Evolutionary conservation across 2,888 invertebrate genomes (phyloP).

Genomic region (Polyploca ridens): DNA sequence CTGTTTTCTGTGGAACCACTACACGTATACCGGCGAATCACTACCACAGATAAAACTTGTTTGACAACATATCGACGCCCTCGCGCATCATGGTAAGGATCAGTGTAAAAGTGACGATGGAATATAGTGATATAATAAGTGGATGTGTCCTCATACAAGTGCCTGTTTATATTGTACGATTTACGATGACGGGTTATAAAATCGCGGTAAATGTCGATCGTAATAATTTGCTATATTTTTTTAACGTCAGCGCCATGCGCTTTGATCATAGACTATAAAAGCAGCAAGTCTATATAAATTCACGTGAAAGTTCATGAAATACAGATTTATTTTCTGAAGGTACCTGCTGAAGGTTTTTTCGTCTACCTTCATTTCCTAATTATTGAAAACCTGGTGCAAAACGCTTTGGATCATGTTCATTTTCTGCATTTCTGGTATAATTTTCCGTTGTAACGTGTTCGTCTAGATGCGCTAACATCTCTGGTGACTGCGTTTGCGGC

Average conservation of each 20-base stretch:
- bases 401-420: background rate
- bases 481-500: slow-evolving; percentile 49
- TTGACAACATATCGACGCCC: slow-evolving; percentile 52
- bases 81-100: slow-evolving; percentile 75
- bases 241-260: background rate
- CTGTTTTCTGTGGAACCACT: slow-evolving; percentile 59
- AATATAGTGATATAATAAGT: slow-evolving; percentile 52
- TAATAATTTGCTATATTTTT: background rate
- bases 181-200: background rate
- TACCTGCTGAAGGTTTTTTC: background rate
- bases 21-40: slow-evolving; percentile 46
- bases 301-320: background rate
- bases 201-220: slow-evolving; percentile 1
- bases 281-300: background rate
- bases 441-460: background rate
- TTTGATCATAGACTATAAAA: background rate
- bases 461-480: slow-evolving; percentile 25
- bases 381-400: background rate
- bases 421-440: background rate
- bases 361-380: background rate
- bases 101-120: slow-evolving; percentile 66
- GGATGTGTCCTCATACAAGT: slow-evolving; percentile 54
- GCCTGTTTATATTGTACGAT: slow-evolving; percentile 35
- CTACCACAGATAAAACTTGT: slow-evolving; percentile 46
- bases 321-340: background rate